These are phyloP conservation scores for Tetragnatha versicolor DNA, from an alignment of 1,140 invertebrate species.

Conservation along the genomic window DNA sequence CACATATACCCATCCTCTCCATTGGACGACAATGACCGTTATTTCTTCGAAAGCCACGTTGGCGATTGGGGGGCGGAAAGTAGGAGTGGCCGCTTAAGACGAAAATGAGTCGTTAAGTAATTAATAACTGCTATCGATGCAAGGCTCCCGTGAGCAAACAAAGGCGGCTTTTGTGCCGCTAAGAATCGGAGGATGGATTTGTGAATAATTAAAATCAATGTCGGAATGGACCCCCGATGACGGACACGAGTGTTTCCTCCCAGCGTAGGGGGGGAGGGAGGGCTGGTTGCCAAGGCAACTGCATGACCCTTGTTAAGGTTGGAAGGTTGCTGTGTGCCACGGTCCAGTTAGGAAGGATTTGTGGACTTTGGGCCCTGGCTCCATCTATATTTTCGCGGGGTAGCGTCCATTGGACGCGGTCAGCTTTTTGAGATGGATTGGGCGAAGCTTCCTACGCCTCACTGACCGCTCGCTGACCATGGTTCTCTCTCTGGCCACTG, in stretches of 20 bases:
- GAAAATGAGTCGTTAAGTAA: slow-evolving; percentile 38
- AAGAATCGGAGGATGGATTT: slow-evolving; percentile 49
- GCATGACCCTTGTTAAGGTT: slow-evolving; percentile 53
- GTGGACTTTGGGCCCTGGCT: slow-evolving; percentile 36
- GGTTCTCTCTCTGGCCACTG: no score
- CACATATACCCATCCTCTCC: no score
- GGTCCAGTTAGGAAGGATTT: slow-evolving; percentile 23
- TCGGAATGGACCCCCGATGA: slow-evolving; percentile 52
- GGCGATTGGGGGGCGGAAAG: no score
- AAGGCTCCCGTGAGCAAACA: slow-evolving; percentile 7
- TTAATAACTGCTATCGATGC: slow-evolving; percentile 23
- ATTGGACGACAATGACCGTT: no score
- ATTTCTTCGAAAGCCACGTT: no score
- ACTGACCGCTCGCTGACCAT: no score
- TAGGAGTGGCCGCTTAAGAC: no score
- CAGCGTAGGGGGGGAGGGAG: slow-evolving; percentile 11
- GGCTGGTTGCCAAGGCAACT: slow-evolving; percentile 40
- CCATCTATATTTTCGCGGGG: slow-evolving; percentile 27
- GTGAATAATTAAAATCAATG: slow-evolving; percentile 56
- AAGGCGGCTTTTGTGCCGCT: slow-evolving; percentile 13
- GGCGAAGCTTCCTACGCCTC: no score
- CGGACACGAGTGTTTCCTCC: slow-evolving; percentile 32
- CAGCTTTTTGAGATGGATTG: no score
- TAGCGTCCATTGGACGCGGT: background rate
- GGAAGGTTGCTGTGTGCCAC: slow-evolving; percentile 29